Evolutionary conservation across 2,797 vertebrate genomes (phyloP).

Genomic region (Miichthys miiuy): DNA sequence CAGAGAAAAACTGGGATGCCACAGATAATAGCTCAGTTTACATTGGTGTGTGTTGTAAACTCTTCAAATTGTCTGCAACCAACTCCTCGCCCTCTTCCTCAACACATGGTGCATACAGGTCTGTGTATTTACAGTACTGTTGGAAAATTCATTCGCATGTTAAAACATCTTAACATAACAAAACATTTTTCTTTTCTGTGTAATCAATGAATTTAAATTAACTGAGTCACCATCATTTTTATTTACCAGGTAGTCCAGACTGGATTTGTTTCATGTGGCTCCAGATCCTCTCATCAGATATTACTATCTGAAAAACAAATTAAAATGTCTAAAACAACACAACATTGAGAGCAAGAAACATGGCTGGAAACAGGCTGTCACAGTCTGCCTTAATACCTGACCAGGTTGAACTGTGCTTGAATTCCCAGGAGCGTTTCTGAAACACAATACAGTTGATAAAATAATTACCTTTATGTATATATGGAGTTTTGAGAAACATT

Average conservation of each 20-base stretch:
- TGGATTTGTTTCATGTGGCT: conserved; percentile 1
- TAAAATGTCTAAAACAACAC: no score
- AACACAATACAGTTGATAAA: no score
- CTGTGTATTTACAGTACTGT: conserved; percentile 46
- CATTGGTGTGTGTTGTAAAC: not conserved
- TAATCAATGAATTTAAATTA: not conserved
- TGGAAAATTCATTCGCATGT: conserved; percentile 8
- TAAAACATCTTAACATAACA: not conserved
- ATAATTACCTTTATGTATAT: no score
- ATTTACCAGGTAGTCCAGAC: not conserved
- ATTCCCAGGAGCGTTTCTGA: no score
- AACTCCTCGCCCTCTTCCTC: not conserved
- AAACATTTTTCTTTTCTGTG: not conserved
- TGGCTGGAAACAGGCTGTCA: no score
- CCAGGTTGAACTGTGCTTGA: no score
- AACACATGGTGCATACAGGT: conserved; percentile 22
- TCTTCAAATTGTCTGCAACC: not conserved
- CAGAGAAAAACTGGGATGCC: not conserved
- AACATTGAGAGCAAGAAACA: no score
- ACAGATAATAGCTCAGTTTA: not conserved
- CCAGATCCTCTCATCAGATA: not conserved
- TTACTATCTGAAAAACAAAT: no score
- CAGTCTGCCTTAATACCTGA: no score
- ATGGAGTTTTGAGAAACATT: no score
- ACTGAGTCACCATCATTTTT: not conserved